phyloP scores from a whole-genome alignment of 53 echinoderm and acorn worm genomes.

The Temnopleurus reevesii region DNA sequence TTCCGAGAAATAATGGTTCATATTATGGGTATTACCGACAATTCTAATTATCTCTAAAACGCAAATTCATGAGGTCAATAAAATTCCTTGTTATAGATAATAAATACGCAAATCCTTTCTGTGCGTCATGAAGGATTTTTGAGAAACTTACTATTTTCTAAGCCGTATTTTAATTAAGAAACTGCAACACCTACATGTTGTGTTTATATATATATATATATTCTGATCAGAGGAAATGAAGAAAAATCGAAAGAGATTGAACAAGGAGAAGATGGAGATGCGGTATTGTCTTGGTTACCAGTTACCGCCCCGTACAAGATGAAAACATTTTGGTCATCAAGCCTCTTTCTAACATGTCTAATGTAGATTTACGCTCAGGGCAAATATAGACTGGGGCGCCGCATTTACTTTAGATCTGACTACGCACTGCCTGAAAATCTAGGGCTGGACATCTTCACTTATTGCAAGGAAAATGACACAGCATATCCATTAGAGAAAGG shows the following conservation, averaged over 20 bases:
- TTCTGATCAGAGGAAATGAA: not conserved
- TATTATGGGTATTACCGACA: too few relatives aligned
- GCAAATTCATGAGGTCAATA: too few relatives aligned
- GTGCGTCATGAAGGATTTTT: too few relatives aligned
- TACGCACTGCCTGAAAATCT: constrained; percentile 23
- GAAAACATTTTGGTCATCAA: constrained; percentile 15
- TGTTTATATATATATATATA: too few relatives aligned
- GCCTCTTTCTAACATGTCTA: not conserved
- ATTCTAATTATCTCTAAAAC: too few relatives aligned
- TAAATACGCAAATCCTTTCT: too few relatives aligned
- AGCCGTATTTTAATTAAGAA: too few relatives aligned
- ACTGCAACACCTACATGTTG: too few relatives aligned
- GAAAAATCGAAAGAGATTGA: not conserved
- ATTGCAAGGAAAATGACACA: constrained; percentile 33
- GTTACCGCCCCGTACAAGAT: not conserved
- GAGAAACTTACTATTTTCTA: too few relatives aligned
- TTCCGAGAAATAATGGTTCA: too few relatives aligned
- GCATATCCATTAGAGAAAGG: not conserved
- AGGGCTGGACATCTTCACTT: constrained; percentile 27
- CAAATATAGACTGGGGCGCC: not conserved
- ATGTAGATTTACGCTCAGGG: constrained; percentile 27
- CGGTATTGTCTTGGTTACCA: not conserved
- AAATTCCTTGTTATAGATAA: too few relatives aligned
- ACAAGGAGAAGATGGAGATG: not conserved
- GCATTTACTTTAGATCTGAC: constrained; percentile 8